Conservation (phyloP, 2,113 vertebrate species). For the Hymenochirus boettgeri region DNA sequence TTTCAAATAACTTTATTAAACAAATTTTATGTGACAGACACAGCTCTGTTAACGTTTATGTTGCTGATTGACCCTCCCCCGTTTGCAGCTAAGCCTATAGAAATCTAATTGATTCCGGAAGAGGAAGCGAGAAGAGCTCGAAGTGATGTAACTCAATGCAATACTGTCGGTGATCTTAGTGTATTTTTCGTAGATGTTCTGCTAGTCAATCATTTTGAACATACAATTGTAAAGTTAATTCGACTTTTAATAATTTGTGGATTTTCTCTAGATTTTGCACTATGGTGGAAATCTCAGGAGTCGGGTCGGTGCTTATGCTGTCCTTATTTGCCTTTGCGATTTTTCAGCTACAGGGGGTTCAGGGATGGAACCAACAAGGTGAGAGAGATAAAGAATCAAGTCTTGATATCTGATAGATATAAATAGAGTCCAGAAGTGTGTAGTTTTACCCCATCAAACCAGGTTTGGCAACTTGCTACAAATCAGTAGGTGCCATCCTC, state of each 20-base stretch:
- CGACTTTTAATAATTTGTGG: not conserved
- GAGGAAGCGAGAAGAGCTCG: not conserved
- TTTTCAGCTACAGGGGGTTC: not conserved
- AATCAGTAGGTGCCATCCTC: not conserved
- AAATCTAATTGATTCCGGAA: not conserved
- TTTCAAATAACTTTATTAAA: constrained; percentile 17
- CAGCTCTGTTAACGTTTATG: not conserved
- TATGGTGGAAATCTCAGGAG: not conserved
- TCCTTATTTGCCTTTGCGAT: constrained; percentile 35
- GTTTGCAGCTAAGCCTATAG: constrained; percentile 14
- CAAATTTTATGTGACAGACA: not conserved
- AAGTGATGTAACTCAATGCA: constrained; percentile 22
- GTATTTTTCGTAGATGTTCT: not conserved
- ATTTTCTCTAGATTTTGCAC: not conserved
- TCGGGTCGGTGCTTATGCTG: not conserved
- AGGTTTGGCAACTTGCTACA: not conserved
- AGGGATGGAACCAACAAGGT: constrained; percentile 50
- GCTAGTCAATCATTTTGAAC: no score
- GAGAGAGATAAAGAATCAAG: not conserved
- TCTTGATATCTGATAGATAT: no score
- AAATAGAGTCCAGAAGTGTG: not conserved
- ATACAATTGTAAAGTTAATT: no score
- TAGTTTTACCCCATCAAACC: no score
- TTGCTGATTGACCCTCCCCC: no score
- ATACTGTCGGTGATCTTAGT: not conserved